These are phyloP conservation scores for Stenolophus ochropezus DNA, from an alignment of 2,888 invertebrate species.

Conservation along the genomic window DNA sequence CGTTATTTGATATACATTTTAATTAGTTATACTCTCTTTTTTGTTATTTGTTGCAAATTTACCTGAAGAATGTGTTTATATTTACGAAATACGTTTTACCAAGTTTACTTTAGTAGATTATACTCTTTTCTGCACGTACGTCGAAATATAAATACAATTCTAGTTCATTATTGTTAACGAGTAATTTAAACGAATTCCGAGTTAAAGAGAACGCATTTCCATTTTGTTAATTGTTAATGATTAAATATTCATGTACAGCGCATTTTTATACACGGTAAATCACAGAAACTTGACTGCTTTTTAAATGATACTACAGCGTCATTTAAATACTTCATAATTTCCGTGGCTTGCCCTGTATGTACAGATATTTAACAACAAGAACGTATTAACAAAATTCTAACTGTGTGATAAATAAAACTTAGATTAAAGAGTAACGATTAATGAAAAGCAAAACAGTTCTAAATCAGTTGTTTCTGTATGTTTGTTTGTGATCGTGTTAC, in stretches of 20 bases:
- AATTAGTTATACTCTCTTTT: constrained; percentile 55
- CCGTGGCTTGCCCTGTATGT: background rate
- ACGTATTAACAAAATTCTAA: constrained; percentile 59
- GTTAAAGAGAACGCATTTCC: constrained; percentile 52
- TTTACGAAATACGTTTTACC: constrained; percentile 46
- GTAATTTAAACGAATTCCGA: constrained; percentile 55
- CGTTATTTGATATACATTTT: constrained; percentile 55
- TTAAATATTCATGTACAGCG: constrained; percentile 43
- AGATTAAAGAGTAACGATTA: constrained; percentile 51
- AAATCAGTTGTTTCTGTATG: constrained; percentile 54
- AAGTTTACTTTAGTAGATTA: constrained; percentile 21
- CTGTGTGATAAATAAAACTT: constrained; percentile 59
- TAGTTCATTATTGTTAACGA: constrained; percentile 53
- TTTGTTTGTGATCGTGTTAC: constrained; percentile 58
- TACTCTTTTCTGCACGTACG: constrained; percentile 7
- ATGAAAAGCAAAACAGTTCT: constrained; percentile 53
- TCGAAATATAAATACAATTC: constrained; percentile 56
- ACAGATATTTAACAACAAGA: constrained; percentile 50
- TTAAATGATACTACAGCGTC: background rate
- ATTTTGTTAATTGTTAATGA: constrained; percentile 57
- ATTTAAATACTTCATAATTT: background rate
- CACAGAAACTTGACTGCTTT: background rate
- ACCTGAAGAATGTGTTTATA: constrained; percentile 51
- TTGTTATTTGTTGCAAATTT: constrained; percentile 58
- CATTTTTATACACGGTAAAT: background rate